These are phyloP conservation scores for Beris chalybata DNA, from an alignment of 2,888 invertebrate genomes.

Conservation along the genomic window DNA sequence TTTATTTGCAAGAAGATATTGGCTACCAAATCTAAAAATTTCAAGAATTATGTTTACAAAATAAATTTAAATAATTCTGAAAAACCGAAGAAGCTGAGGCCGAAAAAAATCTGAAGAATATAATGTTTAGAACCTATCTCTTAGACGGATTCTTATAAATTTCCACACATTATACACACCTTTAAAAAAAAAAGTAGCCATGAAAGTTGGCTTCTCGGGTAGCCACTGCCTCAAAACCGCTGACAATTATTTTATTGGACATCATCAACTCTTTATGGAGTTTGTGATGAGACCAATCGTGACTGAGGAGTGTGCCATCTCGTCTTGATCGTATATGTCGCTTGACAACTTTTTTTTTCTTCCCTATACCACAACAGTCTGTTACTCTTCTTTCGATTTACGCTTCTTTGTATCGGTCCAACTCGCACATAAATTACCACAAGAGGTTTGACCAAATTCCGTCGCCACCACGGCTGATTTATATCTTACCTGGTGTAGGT, in stretches of 20 bases:
- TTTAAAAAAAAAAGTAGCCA: no score
- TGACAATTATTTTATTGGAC: conserved; percentile 3
- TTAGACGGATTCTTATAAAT: no score
- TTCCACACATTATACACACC: no score
- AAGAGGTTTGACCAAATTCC: conserved; percentile 31
- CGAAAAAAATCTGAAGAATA: no score
- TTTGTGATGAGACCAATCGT: conserved; percentile 25
- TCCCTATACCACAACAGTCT: neutral
- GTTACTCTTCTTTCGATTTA: neutral
- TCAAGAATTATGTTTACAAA: no score
- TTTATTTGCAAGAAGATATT: no score
- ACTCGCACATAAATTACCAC: conserved; percentile 17
- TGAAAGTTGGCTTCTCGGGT: no score
- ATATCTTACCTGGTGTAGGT: neutral
- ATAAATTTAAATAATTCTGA: no score
- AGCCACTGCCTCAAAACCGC: no score
- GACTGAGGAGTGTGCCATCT: conserved; percentile 20
- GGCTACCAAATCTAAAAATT: no score
- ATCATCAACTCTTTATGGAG: conserved; percentile 2
- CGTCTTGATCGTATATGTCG: conserved; percentile 7
- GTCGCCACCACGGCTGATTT: conserved; percentile 27
- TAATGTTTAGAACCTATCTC: no score
- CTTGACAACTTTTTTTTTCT: conserved; percentile 27
- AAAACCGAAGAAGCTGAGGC: no score
- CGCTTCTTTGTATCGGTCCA: conserved; percentile 19